Percentiles rank a stretch among this genome's conserved stretches.
Conservation (phyloP, 2,797 vertebrate genomes). For the Coilia nasus region DNA sequence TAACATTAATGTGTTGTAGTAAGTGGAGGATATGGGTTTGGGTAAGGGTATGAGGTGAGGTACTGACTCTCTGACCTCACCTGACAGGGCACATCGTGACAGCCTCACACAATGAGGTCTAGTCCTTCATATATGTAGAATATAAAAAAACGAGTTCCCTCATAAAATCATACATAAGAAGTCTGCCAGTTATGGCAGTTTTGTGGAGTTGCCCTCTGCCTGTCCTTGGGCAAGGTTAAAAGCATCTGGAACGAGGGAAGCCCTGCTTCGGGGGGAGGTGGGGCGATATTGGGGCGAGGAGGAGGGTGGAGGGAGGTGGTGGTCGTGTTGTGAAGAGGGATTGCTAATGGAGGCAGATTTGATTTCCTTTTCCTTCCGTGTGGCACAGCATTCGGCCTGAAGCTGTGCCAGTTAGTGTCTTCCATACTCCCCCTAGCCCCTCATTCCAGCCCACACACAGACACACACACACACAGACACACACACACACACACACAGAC, state of each 20-base stretch:
- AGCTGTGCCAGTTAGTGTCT: slow-evolving; percentile 16
- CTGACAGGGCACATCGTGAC: too few species aligned
- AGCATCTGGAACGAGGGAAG: neutral
- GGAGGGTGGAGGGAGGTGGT: neutral
- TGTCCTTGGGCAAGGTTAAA: neutral
- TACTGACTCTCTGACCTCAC: too few species aligned
- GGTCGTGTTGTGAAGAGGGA: too few species aligned
- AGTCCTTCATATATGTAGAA: too few species aligned
- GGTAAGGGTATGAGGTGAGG: too few species aligned
- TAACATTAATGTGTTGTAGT: neutral
- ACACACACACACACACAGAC: too few species aligned
- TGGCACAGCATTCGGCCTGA: neutral
- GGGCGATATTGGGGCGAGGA: neutral
- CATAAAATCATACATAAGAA: neutral
- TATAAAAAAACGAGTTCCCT: too few species aligned
- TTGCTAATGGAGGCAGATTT: slow-evolving; percentile 40
- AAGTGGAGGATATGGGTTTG: neutral
- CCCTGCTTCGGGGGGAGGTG: neutral
- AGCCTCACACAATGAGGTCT: too few species aligned
- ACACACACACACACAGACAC: too few species aligned
- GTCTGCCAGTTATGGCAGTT: too few species aligned
- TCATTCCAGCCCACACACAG: too few species aligned
- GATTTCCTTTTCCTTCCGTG: slow-evolving; percentile 30
- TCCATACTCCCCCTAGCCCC: slow-evolving; percentile 3
- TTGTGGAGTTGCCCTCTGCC: neutral